A percentile compares a stretch with the other conserved stretches of the same genome.
Conservation (phyloP, 2,888 invertebrate genomes). For the Drosophila neotestacea region DNA sequence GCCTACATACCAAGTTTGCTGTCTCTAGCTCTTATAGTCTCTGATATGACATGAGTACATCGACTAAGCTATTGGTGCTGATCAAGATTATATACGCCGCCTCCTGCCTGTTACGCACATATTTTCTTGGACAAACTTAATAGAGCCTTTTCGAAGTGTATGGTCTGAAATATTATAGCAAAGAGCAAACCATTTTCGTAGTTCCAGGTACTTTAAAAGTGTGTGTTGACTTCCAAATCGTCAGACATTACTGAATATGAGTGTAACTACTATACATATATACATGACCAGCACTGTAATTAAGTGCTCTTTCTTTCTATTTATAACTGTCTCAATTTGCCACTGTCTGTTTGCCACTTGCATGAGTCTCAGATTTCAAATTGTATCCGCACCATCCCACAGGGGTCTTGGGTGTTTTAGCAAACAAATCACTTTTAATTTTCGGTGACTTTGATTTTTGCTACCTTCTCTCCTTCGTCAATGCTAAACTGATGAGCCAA, state of each 20-base stretch:
- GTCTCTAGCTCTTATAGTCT: too few relatives aligned
- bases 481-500: constrained; percentile 25
- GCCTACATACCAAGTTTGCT: too few relatives aligned
- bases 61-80: too few relatives aligned
- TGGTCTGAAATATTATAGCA: too few relatives aligned
- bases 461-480: neutral
- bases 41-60: too few relatives aligned
- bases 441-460: constrained; percentile 81
- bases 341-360: constrained; percentile 44
- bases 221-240: too few relatives aligned
- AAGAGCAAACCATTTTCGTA: too few relatives aligned
- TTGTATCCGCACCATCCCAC: constrained; percentile 15
- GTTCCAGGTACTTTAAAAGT: too few relatives aligned
- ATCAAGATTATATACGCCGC: too few relatives aligned
- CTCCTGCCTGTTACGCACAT: too few relatives aligned
- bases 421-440: constrained; percentile 83
- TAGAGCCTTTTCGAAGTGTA: too few relatives aligned
- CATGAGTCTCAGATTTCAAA: constrained; percentile 79
- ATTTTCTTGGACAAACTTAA: too few relatives aligned
- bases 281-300: constrained; percentile 26
- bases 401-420: constrained; percentile 73
- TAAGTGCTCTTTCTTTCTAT: constrained; percentile 49
- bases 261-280: neutral
- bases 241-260: neutral
- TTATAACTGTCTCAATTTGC: constrained; percentile 68